These are phyloP conservation scores for Heliconius hewitsoni DNA, from an alignment of 1,140 invertebrate genomes.

Conservation along the genomic window DNA sequence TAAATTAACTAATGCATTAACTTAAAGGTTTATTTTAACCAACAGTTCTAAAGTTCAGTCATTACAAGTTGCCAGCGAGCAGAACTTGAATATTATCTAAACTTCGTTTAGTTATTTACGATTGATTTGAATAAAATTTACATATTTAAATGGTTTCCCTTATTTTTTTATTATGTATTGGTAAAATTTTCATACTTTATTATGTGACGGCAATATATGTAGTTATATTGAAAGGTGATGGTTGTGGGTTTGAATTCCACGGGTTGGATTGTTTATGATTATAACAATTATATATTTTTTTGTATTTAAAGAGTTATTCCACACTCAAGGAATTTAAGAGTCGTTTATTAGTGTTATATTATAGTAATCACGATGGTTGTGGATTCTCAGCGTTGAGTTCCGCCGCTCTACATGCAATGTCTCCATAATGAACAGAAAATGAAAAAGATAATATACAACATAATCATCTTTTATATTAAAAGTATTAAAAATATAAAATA, in stretches of 20 bases:
- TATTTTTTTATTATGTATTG: background rate
- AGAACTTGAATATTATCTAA: background rate
- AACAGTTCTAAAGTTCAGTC: background rate
- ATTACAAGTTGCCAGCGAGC: background rate
- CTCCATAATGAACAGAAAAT: background rate
- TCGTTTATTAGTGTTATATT: too few species aligned
- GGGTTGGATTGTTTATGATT: too few species aligned
- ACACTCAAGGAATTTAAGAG: too few species aligned
- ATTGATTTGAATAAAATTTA: background rate
- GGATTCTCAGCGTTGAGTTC: too few species aligned
- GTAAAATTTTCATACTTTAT: background rate
- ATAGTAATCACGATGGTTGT: too few species aligned
- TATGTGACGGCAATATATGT: too few species aligned
- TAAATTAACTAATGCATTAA: background rate
- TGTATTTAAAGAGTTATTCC: too few species aligned
- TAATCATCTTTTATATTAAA: background rate
- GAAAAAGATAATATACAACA: background rate
- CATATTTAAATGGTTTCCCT: background rate
- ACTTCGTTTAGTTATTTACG: background rate
- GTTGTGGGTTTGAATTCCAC: too few species aligned
- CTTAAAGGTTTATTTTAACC: slow-evolving; percentile 4
- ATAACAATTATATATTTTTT: too few species aligned
- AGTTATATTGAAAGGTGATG: too few species aligned
- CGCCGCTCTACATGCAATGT: too few species aligned
- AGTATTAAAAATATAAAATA: background rate